These are phyloP conservation scores for Sinhomidia bicolor DNA, from an alignment of 2,888 invertebrate genomes.

Conservation along the genomic window DNA sequence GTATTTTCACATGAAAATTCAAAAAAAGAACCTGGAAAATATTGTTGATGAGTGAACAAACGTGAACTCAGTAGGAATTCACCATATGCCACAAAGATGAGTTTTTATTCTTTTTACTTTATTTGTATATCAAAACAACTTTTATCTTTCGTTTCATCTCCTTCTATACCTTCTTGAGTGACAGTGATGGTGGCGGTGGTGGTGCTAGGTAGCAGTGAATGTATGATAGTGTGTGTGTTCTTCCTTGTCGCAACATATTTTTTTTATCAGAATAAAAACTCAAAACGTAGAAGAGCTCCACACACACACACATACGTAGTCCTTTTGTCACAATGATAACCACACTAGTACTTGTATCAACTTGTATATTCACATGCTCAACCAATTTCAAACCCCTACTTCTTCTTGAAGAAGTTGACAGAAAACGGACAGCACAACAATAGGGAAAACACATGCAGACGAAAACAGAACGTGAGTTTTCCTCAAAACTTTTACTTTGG, in stretches of 20 bases:
- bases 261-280: background rate
- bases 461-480: background rate
- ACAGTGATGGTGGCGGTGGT: background rate
- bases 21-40: constrained; percentile 53
- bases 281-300: background rate
- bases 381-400: too few relatives aligned
- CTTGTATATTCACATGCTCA: background rate
- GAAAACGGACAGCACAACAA: constrained; percentile 17
- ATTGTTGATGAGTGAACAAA: constrained; percentile 53
- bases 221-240: background rate
- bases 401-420: background rate
- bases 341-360: background rate
- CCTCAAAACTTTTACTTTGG: background rate
- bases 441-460: background rate
- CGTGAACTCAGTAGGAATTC: constrained; percentile 38
- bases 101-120: constrained; percentile 10
- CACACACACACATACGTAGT: background rate
- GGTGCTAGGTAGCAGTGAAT: background rate
- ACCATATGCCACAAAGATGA: constrained; percentile 29
- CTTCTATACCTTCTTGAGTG: background rate
- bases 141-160: constrained; percentile 18
- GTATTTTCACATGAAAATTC: constrained; percentile 35
- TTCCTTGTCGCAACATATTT: background rate
- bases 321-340: constrained; percentile 8
- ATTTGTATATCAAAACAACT: constrained; percentile 37